Conservation (phyloP, 2,888 invertebrate species). For the Sphaerophoria taeniata region DNA sequence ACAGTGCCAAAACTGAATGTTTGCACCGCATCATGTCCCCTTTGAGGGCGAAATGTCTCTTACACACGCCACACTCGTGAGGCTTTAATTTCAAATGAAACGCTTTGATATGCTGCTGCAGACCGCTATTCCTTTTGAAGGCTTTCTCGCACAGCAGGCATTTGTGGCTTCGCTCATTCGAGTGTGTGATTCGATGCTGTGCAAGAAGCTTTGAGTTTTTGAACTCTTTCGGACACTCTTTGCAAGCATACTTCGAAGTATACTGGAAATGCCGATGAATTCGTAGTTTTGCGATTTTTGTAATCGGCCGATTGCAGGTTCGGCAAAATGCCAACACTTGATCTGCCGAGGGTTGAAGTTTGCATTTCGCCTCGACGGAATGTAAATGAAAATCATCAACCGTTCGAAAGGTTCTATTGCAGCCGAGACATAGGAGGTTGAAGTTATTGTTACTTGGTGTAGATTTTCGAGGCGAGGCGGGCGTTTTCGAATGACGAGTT, state of each 20-base stretch:
- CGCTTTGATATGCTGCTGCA: slow-evolving; percentile 81
- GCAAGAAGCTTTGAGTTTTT: slow-evolving; percentile 76
- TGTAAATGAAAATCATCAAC: slow-evolving; percentile 72
- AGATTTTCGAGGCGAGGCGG: neutral
- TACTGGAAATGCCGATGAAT: slow-evolving; percentile 63
- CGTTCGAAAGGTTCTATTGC: slow-evolving; percentile 67
- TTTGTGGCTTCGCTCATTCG: slow-evolving; percentile 79
- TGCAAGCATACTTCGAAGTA: slow-evolving; percentile 64
- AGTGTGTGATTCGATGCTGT: slow-evolving; percentile 82
- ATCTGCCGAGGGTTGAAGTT: slow-evolving; percentile 53
- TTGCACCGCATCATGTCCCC: slow-evolving; percentile 82
- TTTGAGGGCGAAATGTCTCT: slow-evolving; percentile 81
- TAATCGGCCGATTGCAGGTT: slow-evolving; percentile 58
- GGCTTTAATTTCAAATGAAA: slow-evolving; percentile 82
- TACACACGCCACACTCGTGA: slow-evolving; percentile 80
- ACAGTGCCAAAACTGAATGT: slow-evolving; percentile 78
- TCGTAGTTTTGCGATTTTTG: slow-evolving; percentile 51
- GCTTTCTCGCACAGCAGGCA: slow-evolving; percentile 80
- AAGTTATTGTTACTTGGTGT: slow-evolving; percentile 38
- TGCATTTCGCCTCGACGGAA: slow-evolving; percentile 56
- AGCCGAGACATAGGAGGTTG: slow-evolving; percentile 75
- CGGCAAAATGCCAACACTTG: slow-evolving; percentile 62
- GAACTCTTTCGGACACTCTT: slow-evolving; percentile 73
- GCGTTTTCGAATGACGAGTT: neutral
- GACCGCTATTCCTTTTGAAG: slow-evolving; percentile 81